Conservation (phyloP, 1,140 invertebrate genomes). For the Nomia melanderi region DNA sequence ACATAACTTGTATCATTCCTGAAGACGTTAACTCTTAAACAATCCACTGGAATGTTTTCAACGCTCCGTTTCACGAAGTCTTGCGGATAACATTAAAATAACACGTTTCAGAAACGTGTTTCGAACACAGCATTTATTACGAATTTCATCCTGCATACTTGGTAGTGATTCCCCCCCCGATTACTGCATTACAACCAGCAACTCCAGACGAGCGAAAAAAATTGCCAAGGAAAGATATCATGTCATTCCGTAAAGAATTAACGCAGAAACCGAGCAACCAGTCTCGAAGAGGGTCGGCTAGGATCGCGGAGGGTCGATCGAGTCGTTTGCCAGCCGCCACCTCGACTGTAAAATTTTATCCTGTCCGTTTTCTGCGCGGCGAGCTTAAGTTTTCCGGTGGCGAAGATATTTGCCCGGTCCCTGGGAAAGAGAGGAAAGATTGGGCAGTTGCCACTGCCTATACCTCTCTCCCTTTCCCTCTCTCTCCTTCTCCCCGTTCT, state of each 20-base stretch:
- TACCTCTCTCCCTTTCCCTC: conserved; percentile 38
- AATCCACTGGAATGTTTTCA: too few relatives aligned
- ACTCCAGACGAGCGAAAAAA: too few relatives aligned
- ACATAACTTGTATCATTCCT: too few relatives aligned
- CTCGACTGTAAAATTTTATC: conserved; percentile 69
- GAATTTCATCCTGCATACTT: too few relatives aligned
- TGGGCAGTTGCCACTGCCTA: conserved; percentile 58
- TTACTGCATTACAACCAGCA: too few relatives aligned
- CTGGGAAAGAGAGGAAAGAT: conserved; percentile 40
- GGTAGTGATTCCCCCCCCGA: too few relatives aligned
- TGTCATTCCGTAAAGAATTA: not conserved
- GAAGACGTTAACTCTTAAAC: too few relatives aligned
- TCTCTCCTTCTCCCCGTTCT: conserved; percentile 10
- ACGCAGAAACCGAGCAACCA: not conserved
- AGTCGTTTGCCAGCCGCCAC: conserved; percentile 48
- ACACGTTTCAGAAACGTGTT: too few relatives aligned
- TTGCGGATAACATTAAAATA: too few relatives aligned
- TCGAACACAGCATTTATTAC: too few relatives aligned
- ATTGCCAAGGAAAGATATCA: too few relatives aligned
- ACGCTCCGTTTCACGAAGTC: too few relatives aligned
- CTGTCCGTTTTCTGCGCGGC: conserved; percentile 48
- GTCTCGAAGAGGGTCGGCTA: not conserved
- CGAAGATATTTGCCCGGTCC: conserved; percentile 65
- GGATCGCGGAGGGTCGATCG: not conserved
- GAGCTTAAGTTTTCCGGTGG: conserved; percentile 65